phyloP scores from a whole-genome alignment of 2,888 invertebrate species.

The Harmothoe impar region DNA sequence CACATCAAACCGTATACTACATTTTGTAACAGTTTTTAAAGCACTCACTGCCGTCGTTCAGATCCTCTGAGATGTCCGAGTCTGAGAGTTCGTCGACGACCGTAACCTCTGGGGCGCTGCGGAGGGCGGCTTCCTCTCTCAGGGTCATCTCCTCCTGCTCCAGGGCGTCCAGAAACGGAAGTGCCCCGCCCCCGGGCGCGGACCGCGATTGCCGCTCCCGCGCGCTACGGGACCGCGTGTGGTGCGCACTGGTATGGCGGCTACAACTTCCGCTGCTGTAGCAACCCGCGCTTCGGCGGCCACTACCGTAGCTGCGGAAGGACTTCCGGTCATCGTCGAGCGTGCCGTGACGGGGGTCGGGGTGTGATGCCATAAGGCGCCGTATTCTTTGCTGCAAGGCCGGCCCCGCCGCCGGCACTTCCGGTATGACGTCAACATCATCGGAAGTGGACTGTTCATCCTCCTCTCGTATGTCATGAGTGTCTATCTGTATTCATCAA shows the following conservation, averaged over 20 bases:
- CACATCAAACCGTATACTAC: too few relatives aligned
- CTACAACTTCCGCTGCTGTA: slow-evolving; percentile 26
- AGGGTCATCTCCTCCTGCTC: slow-evolving; percentile 34
- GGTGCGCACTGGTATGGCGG: slow-evolving; percentile 27
- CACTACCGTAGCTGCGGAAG: background rate
- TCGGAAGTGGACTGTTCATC: background rate
- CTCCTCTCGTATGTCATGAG: background rate
- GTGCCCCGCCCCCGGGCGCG: slow-evolving; percentile 31
- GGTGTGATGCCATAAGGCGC: slow-evolving; percentile 1
- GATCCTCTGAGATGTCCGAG: background rate
- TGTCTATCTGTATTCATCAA: background rate
- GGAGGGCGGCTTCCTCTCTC: background rate
- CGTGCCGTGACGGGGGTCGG: slow-evolving; percentile 34
- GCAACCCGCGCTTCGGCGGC: slow-evolving; percentile 27
- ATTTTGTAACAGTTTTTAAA: too few relatives aligned
- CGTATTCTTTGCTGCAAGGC: background rate
- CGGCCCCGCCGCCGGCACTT: background rate
- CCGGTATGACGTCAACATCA: slow-evolving; percentile 18
- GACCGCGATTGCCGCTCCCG: slow-evolving; percentile 27
- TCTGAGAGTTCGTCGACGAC: background rate
- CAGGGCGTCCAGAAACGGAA: slow-evolving; percentile 15
- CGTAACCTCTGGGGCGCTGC: background rate
- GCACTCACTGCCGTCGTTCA: background rate
- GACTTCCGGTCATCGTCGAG: slow-evolving; percentile 55
- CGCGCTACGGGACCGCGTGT: background rate